phyloP scores from a whole-genome alignment of 2,888 invertebrate genomes.

The Acheta domesticus region DNA sequence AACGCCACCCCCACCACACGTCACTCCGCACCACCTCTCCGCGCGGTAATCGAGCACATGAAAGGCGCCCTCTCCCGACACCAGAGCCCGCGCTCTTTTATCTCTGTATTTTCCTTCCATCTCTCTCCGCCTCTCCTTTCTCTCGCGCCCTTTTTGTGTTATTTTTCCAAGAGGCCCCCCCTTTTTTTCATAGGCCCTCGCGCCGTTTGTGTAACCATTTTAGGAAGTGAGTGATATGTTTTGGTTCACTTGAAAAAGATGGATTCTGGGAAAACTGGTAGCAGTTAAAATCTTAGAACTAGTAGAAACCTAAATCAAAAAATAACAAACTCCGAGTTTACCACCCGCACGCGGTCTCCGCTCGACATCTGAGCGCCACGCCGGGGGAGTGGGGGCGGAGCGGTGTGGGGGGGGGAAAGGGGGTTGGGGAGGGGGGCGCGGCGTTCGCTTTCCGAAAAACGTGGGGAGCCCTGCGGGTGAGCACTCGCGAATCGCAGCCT shows the following conservation, averaged over 20 bases:
- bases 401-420: no score
- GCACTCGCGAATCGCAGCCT: no score
- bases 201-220: slow-evolving; percentile 28
- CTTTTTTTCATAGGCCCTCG: slow-evolving; percentile 1
- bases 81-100: neutral
- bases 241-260: slow-evolving; percentile 19
- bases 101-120: slow-evolving; percentile 6
- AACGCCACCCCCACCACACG: no score
- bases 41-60: slow-evolving; percentile 1
- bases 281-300: slow-evolving; percentile 12
- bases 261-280: slow-evolving; percentile 8
- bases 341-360: neutral
- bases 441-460: no score
- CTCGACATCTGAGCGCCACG: no score
- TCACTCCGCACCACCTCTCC: neutral
- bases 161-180: neutral
- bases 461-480: no score
- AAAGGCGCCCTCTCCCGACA: neutral
- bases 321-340: neutral
- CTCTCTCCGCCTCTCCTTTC: slow-evolving; percentile 7
- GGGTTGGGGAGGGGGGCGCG: no score
- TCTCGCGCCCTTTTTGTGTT: neutral
- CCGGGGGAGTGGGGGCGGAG: no score
- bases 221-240: slow-evolving; percentile 25
- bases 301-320: slow-evolving; percentile 1